A percentile compares a stretch with the other conserved stretches of the same genome.
phyloP scores from a whole-genome alignment of 2,888 invertebrate species.

The Pollenia amentaria region DNA sequence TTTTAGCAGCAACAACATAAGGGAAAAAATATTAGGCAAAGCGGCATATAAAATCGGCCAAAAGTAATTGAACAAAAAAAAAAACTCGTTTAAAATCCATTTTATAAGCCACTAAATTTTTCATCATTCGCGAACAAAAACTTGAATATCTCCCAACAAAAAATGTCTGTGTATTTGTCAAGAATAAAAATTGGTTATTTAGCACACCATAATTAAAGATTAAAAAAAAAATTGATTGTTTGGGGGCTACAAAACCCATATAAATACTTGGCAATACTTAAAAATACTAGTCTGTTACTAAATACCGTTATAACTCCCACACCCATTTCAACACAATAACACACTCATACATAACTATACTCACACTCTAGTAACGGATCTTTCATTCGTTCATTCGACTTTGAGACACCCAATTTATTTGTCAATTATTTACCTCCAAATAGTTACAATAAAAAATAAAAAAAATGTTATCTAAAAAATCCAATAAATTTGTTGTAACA shows the following conservation, averaged over 20 bases:
- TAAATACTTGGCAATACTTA: conserved; percentile 9
- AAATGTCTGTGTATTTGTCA: no score
- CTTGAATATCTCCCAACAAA: no score
- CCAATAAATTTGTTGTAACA: not conserved
- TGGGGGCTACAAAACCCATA: conserved; percentile 15
- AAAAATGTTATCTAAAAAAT: not conserved
- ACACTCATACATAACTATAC: not conserved
- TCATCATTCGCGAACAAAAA: not conserved
- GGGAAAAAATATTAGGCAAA: no score
- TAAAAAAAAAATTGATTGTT: conserved; percentile 16
- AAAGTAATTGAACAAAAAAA: no score
- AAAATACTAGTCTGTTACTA: conserved; percentile 23
- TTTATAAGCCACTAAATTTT: no score
- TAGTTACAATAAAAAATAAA: conserved; percentile 1
- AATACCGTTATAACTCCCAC: conserved; percentile 2
- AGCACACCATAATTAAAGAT: no score
- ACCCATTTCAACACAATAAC: not conserved
- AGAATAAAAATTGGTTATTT: no score
- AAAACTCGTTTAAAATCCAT: no score
- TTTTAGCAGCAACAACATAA: not conserved
- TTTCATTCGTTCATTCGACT: no score
- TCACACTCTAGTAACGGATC: not conserved
- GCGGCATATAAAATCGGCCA: not conserved
- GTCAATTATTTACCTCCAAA: conserved; percentile 16
- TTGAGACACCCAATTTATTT: conserved; percentile 19